These are phyloP conservation scores for Neogale vison DNA, from an alignment of 2,113 vertebrate genomes.

Conservation along the genomic window DNA sequence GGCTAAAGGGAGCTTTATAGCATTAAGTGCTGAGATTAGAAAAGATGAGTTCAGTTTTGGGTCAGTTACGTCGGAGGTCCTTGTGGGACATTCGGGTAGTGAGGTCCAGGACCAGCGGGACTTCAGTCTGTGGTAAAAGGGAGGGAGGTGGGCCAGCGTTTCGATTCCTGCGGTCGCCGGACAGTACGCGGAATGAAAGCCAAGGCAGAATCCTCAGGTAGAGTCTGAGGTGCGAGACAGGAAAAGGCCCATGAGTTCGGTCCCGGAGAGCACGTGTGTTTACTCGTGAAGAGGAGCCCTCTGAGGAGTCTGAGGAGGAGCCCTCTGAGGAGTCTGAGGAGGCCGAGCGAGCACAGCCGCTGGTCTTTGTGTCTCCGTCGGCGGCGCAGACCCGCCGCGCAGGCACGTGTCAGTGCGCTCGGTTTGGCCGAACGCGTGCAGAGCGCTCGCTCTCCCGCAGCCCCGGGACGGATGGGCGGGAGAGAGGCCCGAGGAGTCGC, in stretches of 20 bases:
- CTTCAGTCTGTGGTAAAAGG: not conserved
- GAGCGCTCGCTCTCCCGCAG: not conserved
- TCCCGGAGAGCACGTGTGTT: not conserved
- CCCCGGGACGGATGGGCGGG: not conserved
- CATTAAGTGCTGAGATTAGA: not conserved
- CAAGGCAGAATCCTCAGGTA: not conserved
- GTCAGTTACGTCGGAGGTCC: not conserved
- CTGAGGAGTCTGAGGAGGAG: not conserved
- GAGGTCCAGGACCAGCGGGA: not conserved
- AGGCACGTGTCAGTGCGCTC: not conserved
- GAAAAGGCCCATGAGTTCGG: not conserved
- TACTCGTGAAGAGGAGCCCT: not conserved
- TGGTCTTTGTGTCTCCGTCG: not conserved
- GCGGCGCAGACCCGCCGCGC: not conserved
- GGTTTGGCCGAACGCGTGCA: not conserved
- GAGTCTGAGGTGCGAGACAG: not conserved
- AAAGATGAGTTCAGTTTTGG: not conserved
- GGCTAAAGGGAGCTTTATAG: not conserved
- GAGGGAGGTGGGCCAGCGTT: not conserved
- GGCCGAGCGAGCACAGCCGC: not conserved
- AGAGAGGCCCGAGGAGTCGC: not conserved
- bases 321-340: not conserved
- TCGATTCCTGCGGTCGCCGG: not conserved
- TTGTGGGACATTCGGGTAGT: not conserved
- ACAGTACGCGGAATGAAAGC: not conserved